Conservation (phyloP, 1,140 invertebrate species). For the Ceratitis capitata region DNA sequence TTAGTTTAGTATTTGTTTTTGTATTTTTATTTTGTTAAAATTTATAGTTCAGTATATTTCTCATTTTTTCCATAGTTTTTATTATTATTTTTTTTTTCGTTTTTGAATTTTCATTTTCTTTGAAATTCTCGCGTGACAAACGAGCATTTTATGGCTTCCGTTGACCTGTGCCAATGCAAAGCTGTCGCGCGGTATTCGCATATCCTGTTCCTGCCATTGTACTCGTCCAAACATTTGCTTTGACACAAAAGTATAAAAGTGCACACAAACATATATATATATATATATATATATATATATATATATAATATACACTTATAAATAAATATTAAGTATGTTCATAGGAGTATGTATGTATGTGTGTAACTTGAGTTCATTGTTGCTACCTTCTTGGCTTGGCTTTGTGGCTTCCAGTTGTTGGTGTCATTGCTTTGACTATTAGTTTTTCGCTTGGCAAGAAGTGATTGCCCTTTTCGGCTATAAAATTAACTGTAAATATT, state of each 20-base stretch:
- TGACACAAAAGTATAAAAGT: not conserved
- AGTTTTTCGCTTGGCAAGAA: conserved; percentile 39
- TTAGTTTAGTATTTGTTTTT: not conserved
- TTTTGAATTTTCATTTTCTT: conserved; percentile 48
- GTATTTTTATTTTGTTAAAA: not conserved
- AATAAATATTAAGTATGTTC: too few relatives aligned
- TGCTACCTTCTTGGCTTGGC: not conserved
- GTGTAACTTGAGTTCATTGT: conserved; percentile 2
- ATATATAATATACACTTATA: too few relatives aligned
- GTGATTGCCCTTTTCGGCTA: conserved; percentile 49
- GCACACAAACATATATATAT: not conserved
- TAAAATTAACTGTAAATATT: conserved; percentile 65
- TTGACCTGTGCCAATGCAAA: conserved; percentile 58
- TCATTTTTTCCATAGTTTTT: not conserved
- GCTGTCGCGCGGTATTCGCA: conserved; percentile 21
- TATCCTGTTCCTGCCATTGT: conserved; percentile 32
- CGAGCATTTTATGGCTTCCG: conserved; percentile 65
- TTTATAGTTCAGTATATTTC: not conserved
- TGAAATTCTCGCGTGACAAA: conserved; percentile 63
- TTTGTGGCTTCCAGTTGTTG: too few relatives aligned
- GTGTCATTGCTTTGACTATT: not conserved
- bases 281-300: not conserved
- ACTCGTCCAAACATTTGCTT: not conserved
- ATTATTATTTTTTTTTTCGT: conserved; percentile 38
- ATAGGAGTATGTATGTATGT: not conserved